These are phyloP conservation scores for Myrmophylax atrothorax DNA, from an alignment of 2,113 vertebrate species.

Conservation along the genomic window DNA sequence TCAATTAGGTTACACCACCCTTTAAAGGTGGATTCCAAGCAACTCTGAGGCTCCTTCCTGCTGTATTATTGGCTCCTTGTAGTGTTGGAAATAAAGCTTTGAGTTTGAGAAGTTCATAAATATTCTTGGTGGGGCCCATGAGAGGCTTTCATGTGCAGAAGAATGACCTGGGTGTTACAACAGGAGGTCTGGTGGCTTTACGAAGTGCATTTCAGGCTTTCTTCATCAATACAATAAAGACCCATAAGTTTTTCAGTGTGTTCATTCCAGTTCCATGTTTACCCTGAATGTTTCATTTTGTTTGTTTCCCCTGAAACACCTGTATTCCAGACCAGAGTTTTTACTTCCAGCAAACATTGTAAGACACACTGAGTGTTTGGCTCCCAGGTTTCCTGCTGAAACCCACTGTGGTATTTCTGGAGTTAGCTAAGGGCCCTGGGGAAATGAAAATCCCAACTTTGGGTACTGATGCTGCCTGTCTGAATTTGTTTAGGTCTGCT, in stretches of 20 bases:
- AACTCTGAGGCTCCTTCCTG: not conserved
- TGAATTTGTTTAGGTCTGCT: slow-evolving; percentile 79
- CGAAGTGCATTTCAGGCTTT: not conserved
- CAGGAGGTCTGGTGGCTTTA: not conserved
- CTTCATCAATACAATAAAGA: not conserved
- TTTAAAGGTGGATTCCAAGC: not conserved
- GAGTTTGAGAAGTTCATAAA: not conserved
- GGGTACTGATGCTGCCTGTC: slow-evolving; percentile 1
- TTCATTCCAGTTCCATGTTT: not conserved
- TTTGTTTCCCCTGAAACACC: not conserved
- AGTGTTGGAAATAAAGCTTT: not conserved
- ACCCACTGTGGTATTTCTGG: fast-evolving
- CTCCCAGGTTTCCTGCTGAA: not conserved
- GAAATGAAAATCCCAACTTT: not conserved
- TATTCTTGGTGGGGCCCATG: not conserved
- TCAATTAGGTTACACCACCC: not conserved
- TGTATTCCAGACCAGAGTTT: not conserved
- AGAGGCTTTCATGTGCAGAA: not conserved
- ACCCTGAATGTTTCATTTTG: not conserved
- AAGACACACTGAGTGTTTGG: fast-evolving
- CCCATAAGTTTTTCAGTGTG: not conserved
- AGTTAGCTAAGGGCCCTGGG: not conserved
- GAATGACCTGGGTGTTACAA: not conserved
- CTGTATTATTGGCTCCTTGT: not conserved
- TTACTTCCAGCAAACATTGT: not conserved